phyloP scores from a whole-genome alignment of 2,113 vertebrate genomes.

The Sprattus sprattus region DNA sequence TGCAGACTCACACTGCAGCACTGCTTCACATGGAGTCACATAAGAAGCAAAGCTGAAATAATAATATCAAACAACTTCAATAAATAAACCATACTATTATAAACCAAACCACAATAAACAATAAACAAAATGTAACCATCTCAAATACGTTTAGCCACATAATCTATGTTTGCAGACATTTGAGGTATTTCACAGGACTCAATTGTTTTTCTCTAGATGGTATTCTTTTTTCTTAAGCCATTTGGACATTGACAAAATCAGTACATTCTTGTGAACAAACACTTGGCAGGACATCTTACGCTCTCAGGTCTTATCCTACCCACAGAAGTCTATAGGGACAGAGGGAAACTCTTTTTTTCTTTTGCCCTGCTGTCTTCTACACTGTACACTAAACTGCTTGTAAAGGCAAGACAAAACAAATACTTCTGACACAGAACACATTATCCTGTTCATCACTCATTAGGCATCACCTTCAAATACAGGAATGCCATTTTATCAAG shows the following conservation, averaged over 20 bases:
- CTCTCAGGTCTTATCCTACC: background rate
- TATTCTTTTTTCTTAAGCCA: background rate
- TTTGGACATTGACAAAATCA: background rate
- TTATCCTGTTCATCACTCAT: background rate
- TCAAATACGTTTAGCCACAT: background rate
- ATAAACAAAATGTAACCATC: background rate
- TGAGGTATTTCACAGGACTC: conserved; percentile 12
- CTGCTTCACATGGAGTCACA: background rate
- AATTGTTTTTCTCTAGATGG: background rate
- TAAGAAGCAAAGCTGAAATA: background rate
- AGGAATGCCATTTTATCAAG: background rate
- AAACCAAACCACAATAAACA: background rate
- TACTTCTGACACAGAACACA: background rate
- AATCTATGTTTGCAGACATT: background rate
- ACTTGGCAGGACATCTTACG: background rate
- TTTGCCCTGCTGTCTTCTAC: background rate
- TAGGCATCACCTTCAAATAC: background rate
- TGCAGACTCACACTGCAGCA: background rate
- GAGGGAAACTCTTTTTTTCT: background rate
- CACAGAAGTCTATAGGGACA: background rate
- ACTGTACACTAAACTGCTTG: background rate
- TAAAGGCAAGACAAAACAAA: background rate
- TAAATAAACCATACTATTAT: background rate
- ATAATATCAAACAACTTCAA: background rate
- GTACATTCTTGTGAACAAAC: conserved; percentile 5